These are phyloP conservation scores for Globia sparganii DNA, from an alignment of 2,888 invertebrate species.

Conservation along the genomic window DNA sequence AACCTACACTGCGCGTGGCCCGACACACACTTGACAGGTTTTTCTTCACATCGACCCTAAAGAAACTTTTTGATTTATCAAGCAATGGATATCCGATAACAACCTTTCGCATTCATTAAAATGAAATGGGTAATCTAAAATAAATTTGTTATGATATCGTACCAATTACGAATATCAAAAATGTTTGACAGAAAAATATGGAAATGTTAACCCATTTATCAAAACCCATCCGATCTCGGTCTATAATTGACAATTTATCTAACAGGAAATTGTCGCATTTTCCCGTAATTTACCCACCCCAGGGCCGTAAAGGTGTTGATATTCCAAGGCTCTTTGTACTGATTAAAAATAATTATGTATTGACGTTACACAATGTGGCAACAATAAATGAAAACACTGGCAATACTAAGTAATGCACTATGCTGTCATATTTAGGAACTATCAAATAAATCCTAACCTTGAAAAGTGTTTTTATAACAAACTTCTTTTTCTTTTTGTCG, in stretches of 20 bases:
- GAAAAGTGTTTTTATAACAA: background rate
- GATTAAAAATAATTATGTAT: slow-evolving; percentile 11
- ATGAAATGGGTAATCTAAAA: background rate
- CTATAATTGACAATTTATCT: slow-evolving; percentile 38
- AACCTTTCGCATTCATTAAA: background rate
- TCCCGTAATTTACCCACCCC: slow-evolving; percentile 13
- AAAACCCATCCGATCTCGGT: background rate
- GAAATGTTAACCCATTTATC: slow-evolving; percentile 2
- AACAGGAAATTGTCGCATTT: slow-evolving; percentile 37
- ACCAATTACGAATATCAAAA: background rate
- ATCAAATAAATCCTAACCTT: background rate
- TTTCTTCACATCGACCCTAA: background rate
- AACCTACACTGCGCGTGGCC: too few relatives aligned
- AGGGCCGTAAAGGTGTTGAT: slow-evolving; percentile 12
- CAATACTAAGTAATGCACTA: background rate
- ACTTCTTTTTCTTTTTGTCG: background rate
- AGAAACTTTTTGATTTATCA: background rate
- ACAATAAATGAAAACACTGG: background rate
- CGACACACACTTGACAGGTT: too few relatives aligned
- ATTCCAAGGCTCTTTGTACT: background rate
- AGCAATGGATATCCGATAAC: background rate
- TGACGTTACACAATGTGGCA: background rate
- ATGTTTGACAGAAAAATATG: background rate
- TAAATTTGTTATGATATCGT: background rate
- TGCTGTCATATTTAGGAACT: background rate